Conservation (phyloP, 2,888 invertebrate species). For the Lepetodrilus schrolli region DNA sequence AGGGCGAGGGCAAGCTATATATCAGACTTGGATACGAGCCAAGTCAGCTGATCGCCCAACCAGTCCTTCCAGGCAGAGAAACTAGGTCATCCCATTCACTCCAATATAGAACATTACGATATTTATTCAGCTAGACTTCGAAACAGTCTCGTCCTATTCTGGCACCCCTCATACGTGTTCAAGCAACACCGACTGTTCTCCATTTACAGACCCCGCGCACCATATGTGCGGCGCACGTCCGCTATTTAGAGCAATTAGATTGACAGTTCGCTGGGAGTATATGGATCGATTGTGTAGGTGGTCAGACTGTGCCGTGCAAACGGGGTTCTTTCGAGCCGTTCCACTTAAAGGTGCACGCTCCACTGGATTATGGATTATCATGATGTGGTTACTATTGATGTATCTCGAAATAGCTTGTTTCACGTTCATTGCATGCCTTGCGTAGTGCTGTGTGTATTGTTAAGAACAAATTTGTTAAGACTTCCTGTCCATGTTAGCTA, state of each 20-base stretch:
- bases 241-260: too few species aligned
- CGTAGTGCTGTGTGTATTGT: background rate
- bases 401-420: too few species aligned
- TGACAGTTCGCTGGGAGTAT: constrained; percentile 4
- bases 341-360: constrained; percentile 14
- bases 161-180: too few species aligned
- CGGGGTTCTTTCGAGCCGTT: background rate
- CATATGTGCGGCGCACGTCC: too few species aligned
- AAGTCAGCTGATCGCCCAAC: constrained; percentile 7
- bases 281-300: constrained; percentile 8
- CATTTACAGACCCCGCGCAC: too few species aligned
- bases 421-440: too few species aligned
- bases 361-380: background rate
- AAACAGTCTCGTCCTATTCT: background rate
- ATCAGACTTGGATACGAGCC: constrained; percentile 14
- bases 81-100: constrained; percentile 18
- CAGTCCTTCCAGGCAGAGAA: background rate
- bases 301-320: background rate
- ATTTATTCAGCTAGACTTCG: constrained; percentile 3
- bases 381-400: too few species aligned
- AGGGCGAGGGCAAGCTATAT: background rate
- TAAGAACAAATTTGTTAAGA: too few species aligned
- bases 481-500: too few species aligned
- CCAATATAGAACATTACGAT: background rate
- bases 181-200: too few species aligned